Evolutionary conservation across 1,140 invertebrate species (phyloP), one percentile per base, ranked within the genome.

Genomic region (Lerema accius): DNA sequence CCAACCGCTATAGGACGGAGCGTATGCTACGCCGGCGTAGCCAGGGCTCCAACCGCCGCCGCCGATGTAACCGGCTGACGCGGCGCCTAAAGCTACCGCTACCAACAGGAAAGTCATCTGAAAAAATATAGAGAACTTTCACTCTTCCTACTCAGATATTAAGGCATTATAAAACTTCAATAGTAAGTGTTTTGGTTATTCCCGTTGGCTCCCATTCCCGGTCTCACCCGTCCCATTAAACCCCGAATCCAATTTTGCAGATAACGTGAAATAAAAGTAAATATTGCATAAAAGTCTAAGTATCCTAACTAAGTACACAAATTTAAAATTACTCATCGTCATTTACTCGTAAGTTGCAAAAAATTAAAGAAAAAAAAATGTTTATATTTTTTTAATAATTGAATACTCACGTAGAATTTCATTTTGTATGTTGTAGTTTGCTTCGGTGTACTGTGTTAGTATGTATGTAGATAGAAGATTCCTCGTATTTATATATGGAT

Each of bases 21-120:
- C 4, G 28, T 63, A 46, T 32, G 39, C 35, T 55, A 40, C 45
- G 16, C 50, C 15, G 28, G n/a, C 51, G 55, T 66, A 45, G 35
- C 49, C 42, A 9, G 63, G 49, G 61, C 37, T 55, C 74, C 68
- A 75, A 13, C 45, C 45, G 13, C 76, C 72, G n/a, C 68, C 62
- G 39, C 65, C 53, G 61, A 73, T 50, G 69, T 65, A 69, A 14
- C 78, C 80, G 0, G 73, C 80, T 0, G 70, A 68, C 0, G 59
- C 76, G 10, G 56, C 63, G 39, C 71, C 56, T 39, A 82, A 32
- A 42, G 65, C 55, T 13, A 67, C 73, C 5, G 65, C 55, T 35
- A 74, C 37, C 6, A 77, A 28, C 3, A 77, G 4, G 9, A 67
- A 14, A 17, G 70, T 67, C 3, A 68, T 43, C 80, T 82, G 71